Evolutionary conservation across 2,888 invertebrate species (phyloP), one percentile per base, ranked within the genome.

Genomic region (Pycnomerus fuliginosus): DNA sequence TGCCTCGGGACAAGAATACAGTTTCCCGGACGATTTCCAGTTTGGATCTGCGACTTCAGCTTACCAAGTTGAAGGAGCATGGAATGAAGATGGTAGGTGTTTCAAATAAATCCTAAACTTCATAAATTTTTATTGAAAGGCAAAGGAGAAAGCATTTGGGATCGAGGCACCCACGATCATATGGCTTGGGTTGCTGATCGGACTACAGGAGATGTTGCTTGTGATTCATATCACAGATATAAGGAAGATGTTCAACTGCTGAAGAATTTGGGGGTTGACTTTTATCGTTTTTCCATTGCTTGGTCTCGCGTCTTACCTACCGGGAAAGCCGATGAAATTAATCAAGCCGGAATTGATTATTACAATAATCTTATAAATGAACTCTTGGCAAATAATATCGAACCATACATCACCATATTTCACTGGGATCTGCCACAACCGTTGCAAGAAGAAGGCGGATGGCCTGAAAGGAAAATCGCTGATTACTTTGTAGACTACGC

Each of bases 241-340:
- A 71, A 74, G 51, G 75, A 79, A 12, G 86, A 87, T 55, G 77
- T 84, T 0, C 56, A 67, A 24, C 62, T 82, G 30, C 58, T 85
- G 43, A 74, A 71, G 31, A 60, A 74, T 13, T 66, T 84, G 1
- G 80, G 80, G 1, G 76, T 79, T 1, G 53, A 69, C 34, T 75
- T 74, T 61, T 82, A 82, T 62, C 69, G 82, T 13, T 78, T 83
- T 58, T 82, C 82, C 0, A 65, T 83, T 11, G 79, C 84, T 40
- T 87, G 87, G 86, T 67, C 84, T 0, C 73, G 87, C 55, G 74
- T 87, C 14, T 65, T 85, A 29, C 83, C 84, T 0, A 75, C 70
- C 35, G 84, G 59, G 5, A 74, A 78, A 38, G 74, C 78, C 35
- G 80, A 82, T 58, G 11, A 12, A 8, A 8, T 25, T 8, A 25